These are phyloP conservation scores for Eulemur coronatus DNA, from an alignment of 2,797 vertebrate genomes.

Conservation along the genomic window DNA sequence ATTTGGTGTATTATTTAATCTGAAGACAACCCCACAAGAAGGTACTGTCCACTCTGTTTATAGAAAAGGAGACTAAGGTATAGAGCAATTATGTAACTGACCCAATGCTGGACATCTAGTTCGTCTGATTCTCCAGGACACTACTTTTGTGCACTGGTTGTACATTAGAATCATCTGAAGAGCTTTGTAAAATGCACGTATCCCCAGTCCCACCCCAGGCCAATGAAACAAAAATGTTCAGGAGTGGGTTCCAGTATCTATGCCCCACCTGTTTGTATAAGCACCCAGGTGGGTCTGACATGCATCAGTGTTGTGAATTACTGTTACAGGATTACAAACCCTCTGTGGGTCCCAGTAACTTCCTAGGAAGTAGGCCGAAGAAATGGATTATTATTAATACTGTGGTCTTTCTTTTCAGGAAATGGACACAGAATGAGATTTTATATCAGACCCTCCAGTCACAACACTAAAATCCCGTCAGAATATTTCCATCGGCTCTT, in stretches of 20 bases:
- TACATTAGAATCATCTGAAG: background rate
- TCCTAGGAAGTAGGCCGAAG: background rate
- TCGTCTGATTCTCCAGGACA: background rate
- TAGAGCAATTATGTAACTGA: background rate
- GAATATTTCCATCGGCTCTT: background rate
- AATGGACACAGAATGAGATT: background rate
- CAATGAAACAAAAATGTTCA: background rate
- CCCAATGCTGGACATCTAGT: background rate
- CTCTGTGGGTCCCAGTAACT: background rate
- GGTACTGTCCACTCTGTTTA: background rate
- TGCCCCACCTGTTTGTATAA: background rate
- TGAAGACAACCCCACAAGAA: background rate
- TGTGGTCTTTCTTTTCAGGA: background rate
- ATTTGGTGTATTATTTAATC: background rate
- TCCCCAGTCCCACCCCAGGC: background rate
- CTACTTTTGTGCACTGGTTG: background rate
- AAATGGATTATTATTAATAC: background rate
- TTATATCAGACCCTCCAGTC: background rate
- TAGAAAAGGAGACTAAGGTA: background rate
- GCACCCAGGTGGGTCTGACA: background rate
- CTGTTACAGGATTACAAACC: background rate
- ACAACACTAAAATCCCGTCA: background rate
- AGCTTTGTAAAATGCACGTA: background rate
- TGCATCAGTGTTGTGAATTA: background rate
- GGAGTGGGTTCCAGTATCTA: background rate